phyloP scores from a whole-genome alignment of 23 tunicate species.

The Trididemnum nubilum region DNA sequence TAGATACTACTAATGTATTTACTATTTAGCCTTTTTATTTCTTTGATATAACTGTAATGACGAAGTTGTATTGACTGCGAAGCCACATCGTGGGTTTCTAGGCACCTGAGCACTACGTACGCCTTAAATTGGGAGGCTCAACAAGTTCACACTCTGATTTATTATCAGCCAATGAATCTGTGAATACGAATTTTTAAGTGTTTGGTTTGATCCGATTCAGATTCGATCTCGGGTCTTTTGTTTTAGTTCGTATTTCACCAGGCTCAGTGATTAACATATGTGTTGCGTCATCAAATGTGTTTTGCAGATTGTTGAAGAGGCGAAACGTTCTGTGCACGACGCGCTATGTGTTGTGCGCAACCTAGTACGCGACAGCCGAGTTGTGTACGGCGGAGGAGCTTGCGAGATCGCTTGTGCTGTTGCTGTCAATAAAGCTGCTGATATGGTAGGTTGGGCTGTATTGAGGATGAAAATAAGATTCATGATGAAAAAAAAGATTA shows the following conservation, averaged over 20 bases:
- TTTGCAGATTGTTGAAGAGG: conserved; percentile 86
- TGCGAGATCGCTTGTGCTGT: conserved; percentile 97
- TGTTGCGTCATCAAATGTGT: background rate
- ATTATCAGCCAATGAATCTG: background rate
- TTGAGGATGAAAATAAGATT: too few species aligned
- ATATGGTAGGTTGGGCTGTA: conserved; percentile 73
- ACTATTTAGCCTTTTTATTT: too few species aligned
- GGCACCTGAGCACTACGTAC: too few species aligned
- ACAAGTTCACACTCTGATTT: too few species aligned
- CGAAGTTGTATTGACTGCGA: too few species aligned
- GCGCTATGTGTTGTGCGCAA: conserved; percentile 96
- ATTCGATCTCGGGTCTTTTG: background rate
- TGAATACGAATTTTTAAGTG: background rate
- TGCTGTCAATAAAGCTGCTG: conserved; percentile 95
- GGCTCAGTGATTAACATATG: background rate
- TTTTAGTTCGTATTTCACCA: background rate
- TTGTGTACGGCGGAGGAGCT: conserved; percentile 99
- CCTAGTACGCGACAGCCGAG: conserved; percentile 90
- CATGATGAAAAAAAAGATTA: too few species aligned
- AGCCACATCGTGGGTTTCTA: too few species aligned
- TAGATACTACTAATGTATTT: too few species aligned
- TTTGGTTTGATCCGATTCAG: background rate
- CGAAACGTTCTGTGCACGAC: conserved; percentile 97
- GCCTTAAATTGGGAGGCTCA: too few species aligned
- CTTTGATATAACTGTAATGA: too few species aligned